A percentile compares a stretch with the other conserved stretches of the same genome.
phyloP scores from a whole-genome alignment of 2,113 vertebrate genomes.

The Nothobranchius furzeri region DNA sequence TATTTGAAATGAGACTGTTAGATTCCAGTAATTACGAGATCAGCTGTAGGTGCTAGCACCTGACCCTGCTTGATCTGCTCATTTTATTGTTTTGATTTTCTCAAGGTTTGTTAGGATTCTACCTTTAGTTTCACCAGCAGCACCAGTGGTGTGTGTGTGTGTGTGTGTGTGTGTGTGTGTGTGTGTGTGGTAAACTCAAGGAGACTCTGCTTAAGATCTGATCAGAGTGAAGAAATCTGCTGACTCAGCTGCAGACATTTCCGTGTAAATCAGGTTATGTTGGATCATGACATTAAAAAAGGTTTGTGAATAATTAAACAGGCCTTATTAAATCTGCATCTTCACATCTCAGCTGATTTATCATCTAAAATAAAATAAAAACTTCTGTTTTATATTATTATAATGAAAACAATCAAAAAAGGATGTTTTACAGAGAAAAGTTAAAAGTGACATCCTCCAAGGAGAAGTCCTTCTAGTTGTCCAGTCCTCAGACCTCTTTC shows the following conservation, averaged over 20 bases:
- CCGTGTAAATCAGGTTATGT: slow-evolving; percentile 48
- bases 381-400: no score
- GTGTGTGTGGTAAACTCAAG: slow-evolving; percentile 14
- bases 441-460: no score
- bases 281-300: slow-evolving; percentile 35
- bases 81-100: background rate
- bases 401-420: no score
- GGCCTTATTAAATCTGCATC: no score
- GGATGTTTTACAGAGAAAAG: no score
- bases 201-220: slow-evolving; percentile 5
- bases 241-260: slow-evolving; percentile 61
- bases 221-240: slow-evolving; percentile 41
- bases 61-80: background rate
- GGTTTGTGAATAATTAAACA: background rate
- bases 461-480: no score
- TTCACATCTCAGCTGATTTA: no score
- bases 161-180: background rate
- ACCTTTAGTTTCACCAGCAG: slow-evolving; percentile 1
- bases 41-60: no score
- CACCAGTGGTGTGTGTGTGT: background rate
- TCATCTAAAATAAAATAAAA: no score
- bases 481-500: no score
- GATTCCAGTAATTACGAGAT: no score
- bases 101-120: background rate
- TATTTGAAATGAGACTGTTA: no score